These are phyloP conservation scores for Stercorarius parasiticus DNA, from an alignment of 2,113 vertebrate species.

Conservation along the genomic window DNA sequence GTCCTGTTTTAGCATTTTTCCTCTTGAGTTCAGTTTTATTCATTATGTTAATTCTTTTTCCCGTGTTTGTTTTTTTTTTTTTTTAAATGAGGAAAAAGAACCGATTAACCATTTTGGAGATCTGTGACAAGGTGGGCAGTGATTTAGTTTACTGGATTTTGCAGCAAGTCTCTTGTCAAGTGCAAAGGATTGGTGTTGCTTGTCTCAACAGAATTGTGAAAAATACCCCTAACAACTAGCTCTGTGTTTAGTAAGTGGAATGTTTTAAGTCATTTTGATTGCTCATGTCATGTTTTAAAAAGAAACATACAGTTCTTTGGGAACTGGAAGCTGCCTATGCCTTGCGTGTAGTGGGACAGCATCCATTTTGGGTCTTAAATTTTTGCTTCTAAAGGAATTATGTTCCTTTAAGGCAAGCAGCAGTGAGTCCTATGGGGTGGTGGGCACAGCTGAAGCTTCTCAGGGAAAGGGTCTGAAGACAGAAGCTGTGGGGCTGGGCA, in stretches of 20 bases:
- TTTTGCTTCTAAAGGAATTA: not conserved
- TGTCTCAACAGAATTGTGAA: not conserved
- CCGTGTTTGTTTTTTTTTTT: too few relatives aligned
- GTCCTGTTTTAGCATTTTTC: not conserved
- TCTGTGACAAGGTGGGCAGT: fast-evolving
- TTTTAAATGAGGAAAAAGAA: not conserved
- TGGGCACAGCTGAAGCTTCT: not conserved
- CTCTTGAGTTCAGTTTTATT: not conserved
- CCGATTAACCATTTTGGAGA: not conserved
- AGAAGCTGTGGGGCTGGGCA: not conserved
- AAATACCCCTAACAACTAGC: not conserved
- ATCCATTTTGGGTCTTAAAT: not conserved
- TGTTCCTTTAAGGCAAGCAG: not conserved
- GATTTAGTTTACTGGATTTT: not conserved
- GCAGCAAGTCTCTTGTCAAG: not conserved
- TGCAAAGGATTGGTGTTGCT: not conserved
- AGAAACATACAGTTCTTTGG: not conserved
- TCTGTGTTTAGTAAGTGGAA: not conserved
- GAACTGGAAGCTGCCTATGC: not conserved
- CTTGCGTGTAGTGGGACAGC: not conserved
- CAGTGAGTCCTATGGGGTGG: too few relatives aligned
- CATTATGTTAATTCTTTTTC: not conserved
- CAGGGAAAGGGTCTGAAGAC: not conserved
- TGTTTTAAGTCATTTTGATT: not conserved
- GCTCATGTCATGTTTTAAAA: not conserved